Conservation (phyloP, 2,888 invertebrate species). For the Mythimna lalbum region DNA sequence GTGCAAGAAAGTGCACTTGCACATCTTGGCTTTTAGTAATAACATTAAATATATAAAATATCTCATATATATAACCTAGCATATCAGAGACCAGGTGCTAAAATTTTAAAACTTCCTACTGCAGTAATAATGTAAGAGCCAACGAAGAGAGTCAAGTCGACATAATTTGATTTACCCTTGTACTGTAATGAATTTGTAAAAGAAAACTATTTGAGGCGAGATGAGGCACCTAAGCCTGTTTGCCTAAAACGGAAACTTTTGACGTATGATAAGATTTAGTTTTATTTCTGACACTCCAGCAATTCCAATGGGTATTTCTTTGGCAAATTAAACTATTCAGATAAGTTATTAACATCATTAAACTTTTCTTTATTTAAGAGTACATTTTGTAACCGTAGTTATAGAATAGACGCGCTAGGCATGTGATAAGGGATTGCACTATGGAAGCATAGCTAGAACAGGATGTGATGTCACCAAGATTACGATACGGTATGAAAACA, state of each 20-base stretch:
- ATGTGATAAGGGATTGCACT: neutral
- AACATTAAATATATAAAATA: neutral
- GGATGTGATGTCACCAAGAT: conserved; percentile 20
- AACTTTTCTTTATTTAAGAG: no score
- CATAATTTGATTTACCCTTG: no score
- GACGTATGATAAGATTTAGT: neutral
- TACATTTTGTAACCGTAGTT: neutral
- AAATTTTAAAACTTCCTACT: no score
- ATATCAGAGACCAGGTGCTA: no score
- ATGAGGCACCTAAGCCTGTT: neutral
- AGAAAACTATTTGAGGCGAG: no score
- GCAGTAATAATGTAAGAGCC: no score
- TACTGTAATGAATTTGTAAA: no score
- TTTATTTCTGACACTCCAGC: neutral
- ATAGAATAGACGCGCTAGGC: neutral
- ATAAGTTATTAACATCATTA: no score
- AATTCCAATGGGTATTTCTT: neutral
- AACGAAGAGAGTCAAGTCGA: no score
- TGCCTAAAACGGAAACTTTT: neutral
- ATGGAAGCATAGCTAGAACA: neutral
- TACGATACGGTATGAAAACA: conserved; percentile 22
- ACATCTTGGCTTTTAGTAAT: no score
- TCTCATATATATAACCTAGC: no score
- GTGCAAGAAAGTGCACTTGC: neutral
- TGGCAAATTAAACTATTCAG: neutral